Conservation (phyloP, 1,140 invertebrate species). For the Zeugodacus cucurbitae region DNA sequence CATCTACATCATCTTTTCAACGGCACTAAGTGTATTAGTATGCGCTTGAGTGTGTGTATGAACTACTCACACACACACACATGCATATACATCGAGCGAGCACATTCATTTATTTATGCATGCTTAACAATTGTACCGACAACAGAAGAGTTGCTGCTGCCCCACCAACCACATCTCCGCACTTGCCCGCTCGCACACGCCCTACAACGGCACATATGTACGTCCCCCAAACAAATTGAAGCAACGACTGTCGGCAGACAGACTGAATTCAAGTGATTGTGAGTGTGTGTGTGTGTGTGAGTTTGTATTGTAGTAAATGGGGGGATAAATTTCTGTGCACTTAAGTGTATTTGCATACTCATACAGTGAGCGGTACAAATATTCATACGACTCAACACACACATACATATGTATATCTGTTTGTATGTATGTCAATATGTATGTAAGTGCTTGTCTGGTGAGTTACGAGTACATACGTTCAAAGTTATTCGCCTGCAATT, state of each 20-base stretch:
- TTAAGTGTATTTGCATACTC: constrained; percentile 11
- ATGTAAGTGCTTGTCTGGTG: not conserved
- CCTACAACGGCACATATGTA: not conserved
- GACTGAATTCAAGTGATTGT: not conserved
- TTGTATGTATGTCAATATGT: not conserved
- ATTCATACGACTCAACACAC: not conserved
- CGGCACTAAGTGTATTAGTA: not conserved
- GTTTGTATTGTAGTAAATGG: not conserved
- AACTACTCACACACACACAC: not conserved
- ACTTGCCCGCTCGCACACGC: not conserved
- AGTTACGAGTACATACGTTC: no score
- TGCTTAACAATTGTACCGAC: constrained; percentile 32
- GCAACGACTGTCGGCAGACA: constrained; percentile 8
- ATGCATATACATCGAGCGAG: not conserved
- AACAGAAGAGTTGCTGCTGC: not conserved
- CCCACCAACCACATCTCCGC: not conserved
- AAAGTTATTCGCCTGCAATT: not conserved
- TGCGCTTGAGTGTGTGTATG: not conserved
- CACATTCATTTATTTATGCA: constrained; percentile 26
- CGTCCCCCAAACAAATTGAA: not conserved
- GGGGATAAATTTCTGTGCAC: constrained; percentile 19
- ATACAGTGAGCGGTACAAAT: not conserved
- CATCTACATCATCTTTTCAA: not conserved
- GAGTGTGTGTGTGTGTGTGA: not conserved
- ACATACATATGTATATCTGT: not conserved